Evolutionary conservation across 2,888 invertebrate species (phyloP).

Genomic region (Drosophila siamana): DNA sequence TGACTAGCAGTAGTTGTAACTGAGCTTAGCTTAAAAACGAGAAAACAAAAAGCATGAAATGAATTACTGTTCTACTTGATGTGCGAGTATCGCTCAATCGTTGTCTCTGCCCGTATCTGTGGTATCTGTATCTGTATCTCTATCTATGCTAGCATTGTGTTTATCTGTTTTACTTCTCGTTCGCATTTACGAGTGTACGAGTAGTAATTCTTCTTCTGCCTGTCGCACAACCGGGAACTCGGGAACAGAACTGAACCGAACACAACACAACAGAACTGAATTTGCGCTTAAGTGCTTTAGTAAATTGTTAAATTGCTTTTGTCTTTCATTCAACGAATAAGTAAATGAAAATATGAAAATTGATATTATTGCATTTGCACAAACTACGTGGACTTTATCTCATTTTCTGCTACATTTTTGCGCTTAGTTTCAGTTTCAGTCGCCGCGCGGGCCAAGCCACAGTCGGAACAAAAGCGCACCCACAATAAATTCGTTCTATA

Average conservation of each 20-base stretch:
- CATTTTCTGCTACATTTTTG: constrained; percentile 52
- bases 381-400: constrained; percentile 56
- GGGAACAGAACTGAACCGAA: constrained; percentile 23
- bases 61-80: not conserved
- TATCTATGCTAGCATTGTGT: constrained; percentile 26
- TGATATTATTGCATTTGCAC: constrained; percentile 75
- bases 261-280: constrained; percentile 42
- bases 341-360: constrained; percentile 75
- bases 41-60: not conserved
- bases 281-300: constrained; percentile 76
- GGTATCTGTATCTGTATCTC: constrained; percentile 6
- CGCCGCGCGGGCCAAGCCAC: constrained; percentile 36
- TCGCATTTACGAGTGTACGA: not conserved
- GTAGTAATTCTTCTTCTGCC: constrained; percentile 2
- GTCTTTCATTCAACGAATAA: constrained; percentile 64
- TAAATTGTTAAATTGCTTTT: constrained; percentile 84
- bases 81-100: constrained; percentile 1
- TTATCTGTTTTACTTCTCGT: constrained; percentile 10
- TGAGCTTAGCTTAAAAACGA: constrained; percentile 27
- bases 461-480: constrained; percentile 28
- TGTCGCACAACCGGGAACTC: constrained; percentile 29
- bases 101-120: constrained; percentile 4
- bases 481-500: constrained; percentile 39
- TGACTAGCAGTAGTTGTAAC: constrained; percentile 28
- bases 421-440: constrained; percentile 57